phyloP scores from a whole-genome alignment of 2,113 vertebrate species.

The Paratilapia polleni region DNA sequence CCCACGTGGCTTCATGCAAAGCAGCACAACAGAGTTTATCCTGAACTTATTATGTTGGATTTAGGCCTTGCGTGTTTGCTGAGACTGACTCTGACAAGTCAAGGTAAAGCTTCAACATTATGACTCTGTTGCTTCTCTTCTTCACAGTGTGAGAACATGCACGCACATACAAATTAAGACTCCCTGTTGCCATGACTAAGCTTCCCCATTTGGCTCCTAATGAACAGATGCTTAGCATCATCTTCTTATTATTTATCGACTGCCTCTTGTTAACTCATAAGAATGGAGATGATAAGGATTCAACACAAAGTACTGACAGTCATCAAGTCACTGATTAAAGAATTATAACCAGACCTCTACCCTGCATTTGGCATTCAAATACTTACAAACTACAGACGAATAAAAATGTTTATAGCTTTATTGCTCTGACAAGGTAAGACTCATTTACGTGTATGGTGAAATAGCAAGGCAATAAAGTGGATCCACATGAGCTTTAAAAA shows the following conservation, averaged over 20 bases:
- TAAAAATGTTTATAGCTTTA: slow-evolving; percentile 15
- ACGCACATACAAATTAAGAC: slow-evolving; percentile 9
- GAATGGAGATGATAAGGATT: slow-evolving; percentile 8
- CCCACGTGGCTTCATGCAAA: slow-evolving; percentile 31
- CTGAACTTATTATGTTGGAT: slow-evolving; percentile 37
- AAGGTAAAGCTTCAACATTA: slow-evolving; percentile 16
- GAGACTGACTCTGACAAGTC: not conserved
- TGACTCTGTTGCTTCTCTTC: slow-evolving; percentile 21
- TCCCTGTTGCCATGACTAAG: slow-evolving; percentile 36
- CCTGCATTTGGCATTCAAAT: not conserved
- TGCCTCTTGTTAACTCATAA: slow-evolving; percentile 26
- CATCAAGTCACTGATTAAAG: slow-evolving; percentile 12
- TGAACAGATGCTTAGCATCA: slow-evolving; percentile 49
- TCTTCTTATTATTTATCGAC: slow-evolving; percentile 10
- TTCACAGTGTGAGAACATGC: not conserved
- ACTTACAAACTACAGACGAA: not conserved
- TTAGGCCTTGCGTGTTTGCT: slow-evolving; percentile 21
- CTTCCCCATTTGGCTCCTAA: slow-evolving; percentile 33
- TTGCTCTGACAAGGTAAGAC: slow-evolving; percentile 11
- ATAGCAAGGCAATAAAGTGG: slow-evolving; percentile 9
- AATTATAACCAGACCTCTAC: not conserved
- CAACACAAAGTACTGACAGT: not conserved
- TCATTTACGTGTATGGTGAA: slow-evolving; percentile 21
- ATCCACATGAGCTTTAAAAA: not conserved
- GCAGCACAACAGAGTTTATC: slow-evolving; percentile 26